These are phyloP conservation scores for human DNA, from an alignment of 2,113 vertebrate genomes.

Conservation along the genomic window DNA sequence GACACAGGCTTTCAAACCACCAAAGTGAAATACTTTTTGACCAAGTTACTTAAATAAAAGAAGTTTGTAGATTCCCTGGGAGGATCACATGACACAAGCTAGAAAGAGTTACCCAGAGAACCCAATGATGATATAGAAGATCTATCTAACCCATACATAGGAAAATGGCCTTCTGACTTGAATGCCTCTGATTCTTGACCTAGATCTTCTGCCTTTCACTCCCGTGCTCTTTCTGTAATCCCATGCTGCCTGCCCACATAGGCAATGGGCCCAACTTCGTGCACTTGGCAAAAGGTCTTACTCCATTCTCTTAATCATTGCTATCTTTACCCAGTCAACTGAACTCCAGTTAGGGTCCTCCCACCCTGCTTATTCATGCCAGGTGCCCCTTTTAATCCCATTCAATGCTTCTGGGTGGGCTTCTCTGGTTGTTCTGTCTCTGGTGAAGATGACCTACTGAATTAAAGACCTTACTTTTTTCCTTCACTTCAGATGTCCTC, in stretches of 20 bases:
- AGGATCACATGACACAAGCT: not conserved
- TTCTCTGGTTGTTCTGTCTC: not conserved
- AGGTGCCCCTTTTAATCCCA: not conserved
- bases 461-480: not conserved
- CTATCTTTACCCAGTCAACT: not conserved
- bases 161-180: not conserved
- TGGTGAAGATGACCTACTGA: not conserved
- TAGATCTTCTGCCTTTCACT: not conserved
- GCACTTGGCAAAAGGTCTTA: not conserved
- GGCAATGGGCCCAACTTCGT: not conserved
- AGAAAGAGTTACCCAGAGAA: not conserved
- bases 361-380: not conserved
- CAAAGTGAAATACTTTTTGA: not conserved
- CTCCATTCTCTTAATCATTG: slow-evolving; percentile 15
- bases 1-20: not conserved
- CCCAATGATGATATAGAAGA: not conserved
- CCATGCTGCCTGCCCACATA: not conserved
- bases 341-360: not conserved
- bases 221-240: not conserved
- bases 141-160: not conserved
- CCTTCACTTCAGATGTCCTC: not conserved
- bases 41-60: slow-evolving; percentile 28
- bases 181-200: not conserved
- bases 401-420: not conserved
- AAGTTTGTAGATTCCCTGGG: not conserved